Evolutionary conservation across 2,888 invertebrate genomes (phyloP).

Genomic region (Timandra comae): DNA sequence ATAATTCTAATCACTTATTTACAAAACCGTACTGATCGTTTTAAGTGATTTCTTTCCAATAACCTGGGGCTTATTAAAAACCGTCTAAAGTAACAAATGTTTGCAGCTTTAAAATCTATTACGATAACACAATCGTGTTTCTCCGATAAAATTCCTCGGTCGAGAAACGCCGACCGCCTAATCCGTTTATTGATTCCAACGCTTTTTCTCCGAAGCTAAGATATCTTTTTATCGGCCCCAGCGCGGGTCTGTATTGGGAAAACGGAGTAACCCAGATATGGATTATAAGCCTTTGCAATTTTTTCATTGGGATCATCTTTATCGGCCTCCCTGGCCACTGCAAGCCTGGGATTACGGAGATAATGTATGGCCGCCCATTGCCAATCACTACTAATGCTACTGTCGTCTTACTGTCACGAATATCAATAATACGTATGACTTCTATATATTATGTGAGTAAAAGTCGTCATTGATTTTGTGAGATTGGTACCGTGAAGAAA

Average conservation of each 20-base stretch:
- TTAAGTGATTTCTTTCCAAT: no score
- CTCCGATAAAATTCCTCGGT: constrained; percentile 15
- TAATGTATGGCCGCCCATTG: no score
- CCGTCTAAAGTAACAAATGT: constrained; percentile 3
- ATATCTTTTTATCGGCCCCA: constrained; percentile 22
- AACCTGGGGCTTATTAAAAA: not conserved
- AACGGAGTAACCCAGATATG: constrained; percentile 13
- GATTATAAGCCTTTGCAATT: constrained; percentile 5
- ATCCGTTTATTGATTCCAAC: constrained; percentile 27
- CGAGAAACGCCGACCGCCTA: constrained; percentile 11
- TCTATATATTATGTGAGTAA: no score
- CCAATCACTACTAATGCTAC: no score
- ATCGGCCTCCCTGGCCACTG: no score
- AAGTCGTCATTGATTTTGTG: no score
- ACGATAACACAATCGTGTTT: constrained; percentile 19
- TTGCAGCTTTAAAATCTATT: constrained; percentile 19
- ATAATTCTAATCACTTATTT: no score
- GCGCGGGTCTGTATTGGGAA: constrained; percentile 11
- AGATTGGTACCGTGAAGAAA: no score
- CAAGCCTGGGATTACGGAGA: no score
- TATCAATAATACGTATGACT: no score
- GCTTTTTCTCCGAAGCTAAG: constrained; percentile 15
- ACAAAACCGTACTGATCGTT: no score
- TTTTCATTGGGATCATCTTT: not conserved
- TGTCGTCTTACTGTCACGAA: no score